Evolutionary conservation across 2,113 vertebrate species (phyloP).

Genomic region (Aptenodytes patagonicus): DNA sequence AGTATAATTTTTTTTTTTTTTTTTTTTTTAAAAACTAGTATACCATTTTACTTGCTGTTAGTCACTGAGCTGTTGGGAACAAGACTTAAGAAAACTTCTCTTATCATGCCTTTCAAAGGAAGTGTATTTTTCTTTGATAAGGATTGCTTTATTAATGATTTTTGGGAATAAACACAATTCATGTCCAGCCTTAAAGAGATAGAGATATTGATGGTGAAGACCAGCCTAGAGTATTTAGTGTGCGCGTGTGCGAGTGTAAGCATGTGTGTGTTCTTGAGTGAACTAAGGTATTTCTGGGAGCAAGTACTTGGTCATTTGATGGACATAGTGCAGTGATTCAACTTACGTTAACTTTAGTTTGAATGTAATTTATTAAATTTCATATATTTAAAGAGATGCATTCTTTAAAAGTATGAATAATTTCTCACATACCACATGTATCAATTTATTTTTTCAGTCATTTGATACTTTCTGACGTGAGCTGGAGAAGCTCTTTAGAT

Average conservation of each 20-base stretch:
- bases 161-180: constrained; percentile 66
- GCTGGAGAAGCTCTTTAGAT: constrained; percentile 74
- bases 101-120: constrained; percentile 63
- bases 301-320: constrained; percentile 75
- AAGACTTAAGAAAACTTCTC: constrained; percentile 67
- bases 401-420: constrained; percentile 77
- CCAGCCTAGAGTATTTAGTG: constrained; percentile 71
- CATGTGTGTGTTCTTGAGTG: constrained; percentile 76
- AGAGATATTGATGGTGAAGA: constrained; percentile 67
- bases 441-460: constrained; percentile 74
- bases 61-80: constrained; percentile 83
- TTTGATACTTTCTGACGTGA: constrained; percentile 74
- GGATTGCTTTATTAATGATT: constrained; percentile 65
- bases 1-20: constrained; percentile 56
- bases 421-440: constrained; percentile 76
- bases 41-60: constrained; percentile 76
- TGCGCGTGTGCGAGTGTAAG: constrained; percentile 64
- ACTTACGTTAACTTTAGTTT: constrained; percentile 73
- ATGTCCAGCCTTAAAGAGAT: constrained; percentile 78
- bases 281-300: constrained; percentile 76
- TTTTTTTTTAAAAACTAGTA: background rate
- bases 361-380: constrained; percentile 83
- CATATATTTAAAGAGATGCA: constrained; percentile 76
- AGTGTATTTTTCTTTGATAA: constrained; percentile 67
- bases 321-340: constrained; percentile 76